Evolutionary conservation across 2,113 vertebrate genomes (phyloP), one percentile per base, ranked within the genome.

Genomic region (Clarias magur): DNA sequence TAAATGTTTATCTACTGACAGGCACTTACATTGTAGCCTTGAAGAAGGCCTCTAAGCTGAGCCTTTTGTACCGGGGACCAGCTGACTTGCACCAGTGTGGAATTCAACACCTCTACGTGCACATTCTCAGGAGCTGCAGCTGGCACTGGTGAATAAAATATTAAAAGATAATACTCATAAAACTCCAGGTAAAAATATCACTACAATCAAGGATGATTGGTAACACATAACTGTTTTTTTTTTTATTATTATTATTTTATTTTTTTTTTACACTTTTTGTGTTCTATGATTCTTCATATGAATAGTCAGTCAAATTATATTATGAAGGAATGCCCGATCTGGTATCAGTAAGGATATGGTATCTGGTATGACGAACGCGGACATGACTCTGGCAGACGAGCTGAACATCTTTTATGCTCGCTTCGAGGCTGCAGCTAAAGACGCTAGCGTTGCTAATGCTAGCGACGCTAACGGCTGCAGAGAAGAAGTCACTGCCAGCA

Each of bases 21-120:
- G 30, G 30, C 80, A 94, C 93, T 94, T 91, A 99, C 98, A 94
- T 95, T 95, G 91, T 99, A 98, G 82, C 98, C 98, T 88, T 91
- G 94, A 8, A 99, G 95, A 88, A 96, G 97, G 34, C 98, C 98
- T 70, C 95, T 95, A 59, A 99, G 94, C 88, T 95, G 94, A 89
- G 96, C 95, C 89, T 95, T 94, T 6, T 96, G 95, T 87, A 97
- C 94, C 7, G 93, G 92, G 6, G 94, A 94, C 98, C 98, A 99
- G 91, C 93, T 96, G 82, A 98, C 97, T 92, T 93, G 94, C 57
- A 96, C 91, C 86, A 97, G 84, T 0, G 96, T 97, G 87, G 95
- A 95, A 94, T 98, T 99, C 89, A 97, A 67, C 80, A 97, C 87
- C 21, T 96, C 95, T 91, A 98, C 97, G 0, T 94, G 92, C 2